phyloP scores from a whole-genome alignment of 2,888 invertebrate species.

The Elmis aenea region DNA sequence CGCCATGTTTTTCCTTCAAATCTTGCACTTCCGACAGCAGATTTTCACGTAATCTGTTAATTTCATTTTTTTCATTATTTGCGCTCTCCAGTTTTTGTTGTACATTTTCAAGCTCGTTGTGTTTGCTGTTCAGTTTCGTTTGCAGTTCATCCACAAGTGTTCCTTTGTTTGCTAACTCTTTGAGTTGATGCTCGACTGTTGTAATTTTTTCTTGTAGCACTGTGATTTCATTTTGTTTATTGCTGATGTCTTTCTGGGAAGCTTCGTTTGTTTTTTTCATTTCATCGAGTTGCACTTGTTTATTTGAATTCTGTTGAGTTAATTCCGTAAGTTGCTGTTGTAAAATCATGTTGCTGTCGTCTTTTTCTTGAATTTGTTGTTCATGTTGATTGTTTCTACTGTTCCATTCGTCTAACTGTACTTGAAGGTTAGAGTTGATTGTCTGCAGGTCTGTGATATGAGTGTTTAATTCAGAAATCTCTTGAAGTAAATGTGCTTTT shows the following conservation, averaged over 20 bases:
- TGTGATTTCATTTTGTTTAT: conserved; percentile 4
- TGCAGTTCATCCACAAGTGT: conserved; percentile 15
- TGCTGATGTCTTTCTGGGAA: neutral
- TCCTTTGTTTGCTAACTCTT: conserved; percentile 6
- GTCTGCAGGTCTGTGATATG: no score
- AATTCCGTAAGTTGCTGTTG: neutral
- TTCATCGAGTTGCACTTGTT: neutral
- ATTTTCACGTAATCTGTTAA: no score
- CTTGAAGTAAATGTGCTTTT: conserved; percentile 3
- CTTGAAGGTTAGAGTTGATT: no score
- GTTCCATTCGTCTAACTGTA: no score
- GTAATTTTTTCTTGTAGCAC: neutral
- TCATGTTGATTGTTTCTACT: conserved; percentile 2
- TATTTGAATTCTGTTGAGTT: neutral
- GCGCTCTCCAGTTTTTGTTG: conserved; percentile 25
- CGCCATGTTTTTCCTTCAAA: no score
- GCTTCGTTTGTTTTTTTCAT: neutral
- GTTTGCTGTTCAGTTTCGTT: conserved; percentile 19
- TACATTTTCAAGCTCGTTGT: conserved; percentile 20
- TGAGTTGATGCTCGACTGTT: neutral
- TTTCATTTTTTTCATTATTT: no score
- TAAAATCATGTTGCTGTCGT: no score
- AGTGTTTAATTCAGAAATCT: neutral
- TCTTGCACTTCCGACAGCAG: no score
- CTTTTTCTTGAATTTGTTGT: conserved; percentile 3